These are phyloP conservation scores for Hololepta plana DNA, from an alignment of 2,888 invertebrate genomes.

Conservation along the genomic window DNA sequence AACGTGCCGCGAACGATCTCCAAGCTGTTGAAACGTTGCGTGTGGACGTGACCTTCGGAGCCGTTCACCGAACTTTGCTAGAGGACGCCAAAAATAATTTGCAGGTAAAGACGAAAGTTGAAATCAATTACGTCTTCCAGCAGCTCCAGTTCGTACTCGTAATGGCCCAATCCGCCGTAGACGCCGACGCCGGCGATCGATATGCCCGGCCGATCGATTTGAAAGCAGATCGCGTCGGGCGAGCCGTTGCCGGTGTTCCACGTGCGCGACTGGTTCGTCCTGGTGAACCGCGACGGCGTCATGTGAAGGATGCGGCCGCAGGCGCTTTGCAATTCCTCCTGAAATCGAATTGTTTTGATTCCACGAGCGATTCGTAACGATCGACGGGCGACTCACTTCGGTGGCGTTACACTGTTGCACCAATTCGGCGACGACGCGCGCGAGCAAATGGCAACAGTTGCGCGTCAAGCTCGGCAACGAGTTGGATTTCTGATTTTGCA, in stretches of 20 bases:
- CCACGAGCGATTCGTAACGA: neutral
- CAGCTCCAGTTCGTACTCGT: conserved; percentile 82
- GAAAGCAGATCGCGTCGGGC: conserved; percentile 90
- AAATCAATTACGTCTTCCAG: conserved; percentile 55
- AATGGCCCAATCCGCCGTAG: conserved; percentile 75
- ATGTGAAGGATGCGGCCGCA: conserved; percentile 63
- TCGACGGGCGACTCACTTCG: conserved; percentile 33
- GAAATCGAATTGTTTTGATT: conserved; percentile 1
- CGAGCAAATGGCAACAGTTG: conserved; percentile 58
- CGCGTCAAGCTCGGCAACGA: conserved; percentile 19
- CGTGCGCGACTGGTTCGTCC: conserved; percentile 72
- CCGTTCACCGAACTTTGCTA: conserved; percentile 30
- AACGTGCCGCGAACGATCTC: conserved; percentile 72
- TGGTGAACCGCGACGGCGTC: conserved; percentile 79
- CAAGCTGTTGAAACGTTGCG: conserved; percentile 75
- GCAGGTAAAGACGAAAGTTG: too few species aligned
- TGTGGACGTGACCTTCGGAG: conserved; percentile 36
- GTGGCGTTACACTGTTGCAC: conserved; percentile 62
- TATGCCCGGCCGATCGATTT: conserved; percentile 79
- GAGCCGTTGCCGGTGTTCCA: conserved; percentile 98
- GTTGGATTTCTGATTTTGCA: conserved; percentile 27
- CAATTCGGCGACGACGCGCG: conserved; percentile 74
- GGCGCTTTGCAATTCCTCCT: conserved; percentile 53
- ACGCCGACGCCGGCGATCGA: conserved; percentile 78
- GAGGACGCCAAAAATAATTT: too few species aligned